Evolutionary conservation across 2,888 invertebrate genomes (phyloP).

Genomic region (Ctenicera cuprea): DNA sequence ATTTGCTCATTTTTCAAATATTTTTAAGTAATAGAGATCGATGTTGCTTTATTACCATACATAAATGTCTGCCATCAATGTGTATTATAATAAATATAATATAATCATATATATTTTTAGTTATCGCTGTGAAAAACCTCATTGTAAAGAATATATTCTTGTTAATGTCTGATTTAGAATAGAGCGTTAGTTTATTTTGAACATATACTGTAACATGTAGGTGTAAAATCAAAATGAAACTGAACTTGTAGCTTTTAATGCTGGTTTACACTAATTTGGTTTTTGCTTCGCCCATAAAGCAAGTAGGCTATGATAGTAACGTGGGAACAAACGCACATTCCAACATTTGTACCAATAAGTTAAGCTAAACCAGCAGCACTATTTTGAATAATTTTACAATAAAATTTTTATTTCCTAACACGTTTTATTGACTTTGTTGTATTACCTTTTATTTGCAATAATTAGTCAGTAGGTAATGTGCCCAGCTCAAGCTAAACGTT

Average conservation of each 20-base stretch:
- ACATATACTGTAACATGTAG: constrained; percentile 19
- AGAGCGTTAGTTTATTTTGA: constrained; percentile 27
- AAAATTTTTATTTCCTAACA: constrained; percentile 17
- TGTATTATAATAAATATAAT: constrained; percentile 26
- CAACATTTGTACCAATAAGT: neutral
- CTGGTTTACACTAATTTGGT: neutral
- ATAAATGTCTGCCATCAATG: constrained; percentile 37
- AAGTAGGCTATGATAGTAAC: neutral
- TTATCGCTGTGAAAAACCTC: constrained; percentile 26
- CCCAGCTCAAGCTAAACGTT: no score
- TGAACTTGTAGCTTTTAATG: neutral
- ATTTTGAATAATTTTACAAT: constrained; percentile 36
- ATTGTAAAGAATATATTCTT: constrained; percentile 36
- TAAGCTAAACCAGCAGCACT: neutral
- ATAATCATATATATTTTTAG: constrained; percentile 20
- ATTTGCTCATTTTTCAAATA: neutral
- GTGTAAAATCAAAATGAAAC: neutral
- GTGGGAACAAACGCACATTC: no score
- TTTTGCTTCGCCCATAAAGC: neutral
- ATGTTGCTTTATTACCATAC: constrained; percentile 46
- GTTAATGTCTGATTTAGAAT: constrained; percentile 14
- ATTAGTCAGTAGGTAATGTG: no score
- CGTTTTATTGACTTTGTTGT: no score
- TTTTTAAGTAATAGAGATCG: constrained; percentile 24
- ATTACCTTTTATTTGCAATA: no score